Percentiles rank a stretch among this genome's conserved stretches.
These are phyloP conservation scores for Elaphurus davidianus DNA, from an alignment of 2,113 vertebrate genomes.

Conservation along the genomic window DNA sequence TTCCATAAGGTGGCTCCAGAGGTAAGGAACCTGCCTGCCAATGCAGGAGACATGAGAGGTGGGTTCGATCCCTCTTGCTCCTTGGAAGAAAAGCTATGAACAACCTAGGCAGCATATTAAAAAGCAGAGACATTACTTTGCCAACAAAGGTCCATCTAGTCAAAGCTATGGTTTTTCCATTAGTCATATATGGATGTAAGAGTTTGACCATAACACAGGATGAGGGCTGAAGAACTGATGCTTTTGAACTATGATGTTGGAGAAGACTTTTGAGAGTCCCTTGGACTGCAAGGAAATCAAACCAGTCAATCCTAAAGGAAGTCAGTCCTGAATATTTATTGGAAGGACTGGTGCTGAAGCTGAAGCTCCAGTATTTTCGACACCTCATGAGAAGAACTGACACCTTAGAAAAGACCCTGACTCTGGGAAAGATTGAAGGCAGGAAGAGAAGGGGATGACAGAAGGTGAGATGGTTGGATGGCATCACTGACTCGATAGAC, in stretches of 20 bases:
- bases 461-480: background rate
- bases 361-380: background rate
- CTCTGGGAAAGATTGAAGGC: background rate
- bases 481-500: accelerated
- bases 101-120: background rate
- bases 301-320: background rate
- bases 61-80: background rate
- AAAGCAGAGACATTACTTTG: background rate
- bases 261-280: background rate
- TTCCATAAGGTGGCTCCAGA: background rate
- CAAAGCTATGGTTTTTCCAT: background rate
- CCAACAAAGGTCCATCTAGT: background rate
- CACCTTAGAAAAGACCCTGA: background rate
- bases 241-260: accelerated
- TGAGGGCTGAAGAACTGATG: background rate
- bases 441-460: background rate
- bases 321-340: background rate
- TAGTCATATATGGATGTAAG: background rate
- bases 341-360: background rate
- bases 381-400: background rate
- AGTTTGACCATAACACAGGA: background rate
- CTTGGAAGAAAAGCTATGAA: background rate
- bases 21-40: background rate
- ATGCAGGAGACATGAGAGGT: accelerated
- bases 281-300: background rate